A percentile compares a stretch with the other conserved stretches of the same genome.
Conservation (phyloP, 2,888 invertebrate genomes). For the Drosophila testacea region DNA sequence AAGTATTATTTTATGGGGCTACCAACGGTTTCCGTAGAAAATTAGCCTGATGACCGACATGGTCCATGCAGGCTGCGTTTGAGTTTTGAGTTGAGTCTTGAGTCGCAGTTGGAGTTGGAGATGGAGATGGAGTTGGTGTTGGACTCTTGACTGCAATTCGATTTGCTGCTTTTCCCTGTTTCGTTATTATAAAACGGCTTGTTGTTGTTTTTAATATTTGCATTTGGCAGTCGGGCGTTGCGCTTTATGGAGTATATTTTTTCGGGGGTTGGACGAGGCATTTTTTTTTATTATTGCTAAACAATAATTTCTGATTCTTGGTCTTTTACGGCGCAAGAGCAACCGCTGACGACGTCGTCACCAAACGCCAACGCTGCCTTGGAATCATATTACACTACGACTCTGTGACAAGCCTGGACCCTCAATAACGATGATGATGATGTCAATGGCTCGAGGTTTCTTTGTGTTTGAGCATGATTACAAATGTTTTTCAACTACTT, state of each 20-base stretch:
- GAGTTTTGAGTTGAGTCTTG: conserved; percentile 33
- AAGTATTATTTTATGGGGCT: conserved; percentile 60
- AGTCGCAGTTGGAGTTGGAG: conserved; percentile 25
- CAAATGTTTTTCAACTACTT: conserved; percentile 69
- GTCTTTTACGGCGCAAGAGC: conserved; percentile 57
- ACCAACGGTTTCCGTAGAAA: conserved; percentile 72
- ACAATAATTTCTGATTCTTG: conserved; percentile 78
- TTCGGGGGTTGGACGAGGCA: conserved; percentile 60
- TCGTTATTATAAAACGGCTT: conserved; percentile 75
- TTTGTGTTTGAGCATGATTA: conserved; percentile 46
- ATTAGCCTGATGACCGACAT: conserved; percentile 70
- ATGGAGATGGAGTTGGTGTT: conserved; percentile 8
- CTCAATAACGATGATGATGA: conserved; percentile 51
- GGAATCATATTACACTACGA: conserved; percentile 64
- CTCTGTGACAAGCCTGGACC: conserved; percentile 38
- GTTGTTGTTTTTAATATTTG: conserved; percentile 69
- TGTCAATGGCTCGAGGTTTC: conserved; percentile 58
- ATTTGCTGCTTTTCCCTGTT: conserved; percentile 76
- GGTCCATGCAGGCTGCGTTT: conserved; percentile 55
- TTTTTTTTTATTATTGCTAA: conserved; percentile 75
- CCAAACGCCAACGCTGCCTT: conserved; percentile 55
- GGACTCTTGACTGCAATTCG: conserved; percentile 72
- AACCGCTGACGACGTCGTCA: conserved; percentile 53
- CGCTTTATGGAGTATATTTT: conserved; percentile 64
- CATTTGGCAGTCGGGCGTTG: conserved; percentile 78